Conservation (phyloP, 2,113 vertebrate species). For the Macaca mulatta region DNA sequence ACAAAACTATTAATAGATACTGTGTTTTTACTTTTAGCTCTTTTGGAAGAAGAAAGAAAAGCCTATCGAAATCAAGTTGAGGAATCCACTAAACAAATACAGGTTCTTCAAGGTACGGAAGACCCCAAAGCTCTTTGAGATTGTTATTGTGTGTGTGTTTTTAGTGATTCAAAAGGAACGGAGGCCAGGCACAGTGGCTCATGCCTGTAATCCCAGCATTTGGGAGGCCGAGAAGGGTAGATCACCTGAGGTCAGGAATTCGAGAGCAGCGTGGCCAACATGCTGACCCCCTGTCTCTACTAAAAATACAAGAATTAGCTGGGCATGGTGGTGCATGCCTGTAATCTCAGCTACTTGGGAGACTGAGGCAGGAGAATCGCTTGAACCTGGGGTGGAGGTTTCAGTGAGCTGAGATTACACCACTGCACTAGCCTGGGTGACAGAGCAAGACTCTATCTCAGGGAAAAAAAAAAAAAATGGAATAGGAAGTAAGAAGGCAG, state of each 20-base stretch:
- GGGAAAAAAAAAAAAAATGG: background rate
- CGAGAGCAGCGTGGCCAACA: background rate
- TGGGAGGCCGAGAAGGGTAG: background rate
- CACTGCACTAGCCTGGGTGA: background rate
- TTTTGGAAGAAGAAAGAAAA: constrained; percentile 96
- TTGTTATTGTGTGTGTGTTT: background rate
- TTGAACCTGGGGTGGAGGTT: background rate
- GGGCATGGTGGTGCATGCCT: background rate
- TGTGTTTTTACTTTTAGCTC: constrained; percentile 84
- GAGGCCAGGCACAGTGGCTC: background rate
- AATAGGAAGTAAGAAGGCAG: background rate
- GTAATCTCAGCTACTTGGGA: background rate
- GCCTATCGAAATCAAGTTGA: constrained; percentile 92
- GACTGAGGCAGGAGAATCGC: background rate
- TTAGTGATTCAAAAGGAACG: background rate
- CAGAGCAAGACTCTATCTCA: background rate
- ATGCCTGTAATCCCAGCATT: background rate
- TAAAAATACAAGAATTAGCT: background rate
- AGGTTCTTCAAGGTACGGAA: constrained; percentile 94
- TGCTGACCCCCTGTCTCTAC: background rate
- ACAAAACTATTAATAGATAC: constrained; percentile 44
- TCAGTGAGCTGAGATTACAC: background rate
- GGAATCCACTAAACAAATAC: constrained; percentile 96
- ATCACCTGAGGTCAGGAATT: background rate
- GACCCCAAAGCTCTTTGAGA: background rate